A percentile compares a stretch with the other conserved stretches of the same genome.
phyloP scores from a whole-genome alignment of 2,888 invertebrate species.

The Oscheius sp. region DNA sequence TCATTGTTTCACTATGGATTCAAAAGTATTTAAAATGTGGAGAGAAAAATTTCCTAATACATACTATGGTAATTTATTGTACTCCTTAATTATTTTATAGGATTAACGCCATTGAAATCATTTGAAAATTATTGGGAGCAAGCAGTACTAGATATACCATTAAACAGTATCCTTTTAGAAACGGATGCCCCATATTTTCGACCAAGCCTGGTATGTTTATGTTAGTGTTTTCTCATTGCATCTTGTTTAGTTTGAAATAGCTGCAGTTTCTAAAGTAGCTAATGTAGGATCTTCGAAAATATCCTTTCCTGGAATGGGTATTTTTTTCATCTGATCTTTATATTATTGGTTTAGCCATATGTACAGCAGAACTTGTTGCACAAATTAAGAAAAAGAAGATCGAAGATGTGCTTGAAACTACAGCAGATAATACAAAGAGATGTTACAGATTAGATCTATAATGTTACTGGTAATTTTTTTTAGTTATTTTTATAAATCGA shows the following conservation, averaged over 20 bases:
- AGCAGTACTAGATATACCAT: slow-evolving; percentile 71
- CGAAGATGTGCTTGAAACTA: slow-evolving; percentile 36
- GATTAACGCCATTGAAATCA: slow-evolving; percentile 39
- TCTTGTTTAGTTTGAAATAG: slow-evolving; percentile 7
- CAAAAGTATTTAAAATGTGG: slow-evolving; percentile 71
- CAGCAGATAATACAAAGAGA: slow-evolving; percentile 32
- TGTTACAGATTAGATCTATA: not conserved
- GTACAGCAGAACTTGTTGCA: slow-evolving; percentile 30
- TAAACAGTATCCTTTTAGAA: slow-evolving; percentile 72
- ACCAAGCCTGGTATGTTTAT: slow-evolving; percentile 60
- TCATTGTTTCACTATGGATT: slow-evolving; percentile 73
- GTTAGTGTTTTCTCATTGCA: not conserved
- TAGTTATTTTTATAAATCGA: not conserved
- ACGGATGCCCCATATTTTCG: slow-evolving; percentile 74
- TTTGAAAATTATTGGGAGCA: too few species aligned
- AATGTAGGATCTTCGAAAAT: slow-evolving; percentile 12
- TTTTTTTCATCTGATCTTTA: not conserved
- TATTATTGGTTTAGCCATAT: slow-evolving; percentile 34
- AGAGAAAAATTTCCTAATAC: slow-evolving; percentile 71
- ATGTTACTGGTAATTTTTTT: not conserved
- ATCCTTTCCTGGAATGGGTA: slow-evolving; percentile 38
- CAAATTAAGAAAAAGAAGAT: slow-evolving; percentile 26
- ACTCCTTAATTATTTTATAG: slow-evolving; percentile 18
- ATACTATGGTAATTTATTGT: slow-evolving; percentile 68
- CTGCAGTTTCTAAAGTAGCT: not conserved